Evolutionary conservation across 1,140 invertebrate genomes (phyloP).

Genomic region (Nasonia longicornis): DNA sequence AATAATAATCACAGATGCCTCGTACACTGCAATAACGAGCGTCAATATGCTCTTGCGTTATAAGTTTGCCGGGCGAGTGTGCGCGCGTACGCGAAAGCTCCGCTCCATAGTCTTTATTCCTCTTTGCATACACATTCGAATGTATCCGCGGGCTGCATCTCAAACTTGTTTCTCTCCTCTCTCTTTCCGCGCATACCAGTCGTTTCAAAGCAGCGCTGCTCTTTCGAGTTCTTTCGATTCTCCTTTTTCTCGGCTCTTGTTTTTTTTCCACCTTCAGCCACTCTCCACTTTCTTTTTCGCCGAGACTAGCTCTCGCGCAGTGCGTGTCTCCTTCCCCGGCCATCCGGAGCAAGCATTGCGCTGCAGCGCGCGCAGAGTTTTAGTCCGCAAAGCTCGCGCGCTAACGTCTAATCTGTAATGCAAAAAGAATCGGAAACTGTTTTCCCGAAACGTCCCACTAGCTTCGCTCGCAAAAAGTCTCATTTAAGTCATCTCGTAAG

Average conservation of each 20-base stretch:
- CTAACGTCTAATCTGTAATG: slow-evolving; percentile 46
- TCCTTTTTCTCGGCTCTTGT: slow-evolving; percentile 29
- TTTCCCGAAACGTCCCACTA: slow-evolving; percentile 12
- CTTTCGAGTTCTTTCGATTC: slow-evolving; percentile 12
- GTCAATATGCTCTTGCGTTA: not conserved
- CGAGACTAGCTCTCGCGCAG: not conserved
- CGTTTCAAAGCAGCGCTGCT: slow-evolving; percentile 45
- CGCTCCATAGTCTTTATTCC: slow-evolving; percentile 52
- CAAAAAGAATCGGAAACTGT: slow-evolving; percentile 48
- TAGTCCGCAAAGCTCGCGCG: not conserved
- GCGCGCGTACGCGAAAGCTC: slow-evolving; percentile 8
- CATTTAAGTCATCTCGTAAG: slow-evolving; percentile 1
- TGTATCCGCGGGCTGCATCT: slow-evolving; percentile 55
- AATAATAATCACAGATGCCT: not conserved
- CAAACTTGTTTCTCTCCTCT: slow-evolving; percentile 52
- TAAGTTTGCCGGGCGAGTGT: not conserved
- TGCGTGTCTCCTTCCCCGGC: not conserved
- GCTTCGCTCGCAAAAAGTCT: not conserved
- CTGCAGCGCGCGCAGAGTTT: not conserved
- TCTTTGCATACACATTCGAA: slow-evolving; percentile 58
- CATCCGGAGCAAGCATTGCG: not conserved
- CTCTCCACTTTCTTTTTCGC: slow-evolving; percentile 39
- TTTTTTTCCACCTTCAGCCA: slow-evolving; percentile 38
- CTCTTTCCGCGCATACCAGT: slow-evolving; percentile 19
- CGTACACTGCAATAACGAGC: not conserved